Base-by-base conservation (phyloP, 2,113 vertebrate species). In the Campylomormyrus numenius region DNA sequence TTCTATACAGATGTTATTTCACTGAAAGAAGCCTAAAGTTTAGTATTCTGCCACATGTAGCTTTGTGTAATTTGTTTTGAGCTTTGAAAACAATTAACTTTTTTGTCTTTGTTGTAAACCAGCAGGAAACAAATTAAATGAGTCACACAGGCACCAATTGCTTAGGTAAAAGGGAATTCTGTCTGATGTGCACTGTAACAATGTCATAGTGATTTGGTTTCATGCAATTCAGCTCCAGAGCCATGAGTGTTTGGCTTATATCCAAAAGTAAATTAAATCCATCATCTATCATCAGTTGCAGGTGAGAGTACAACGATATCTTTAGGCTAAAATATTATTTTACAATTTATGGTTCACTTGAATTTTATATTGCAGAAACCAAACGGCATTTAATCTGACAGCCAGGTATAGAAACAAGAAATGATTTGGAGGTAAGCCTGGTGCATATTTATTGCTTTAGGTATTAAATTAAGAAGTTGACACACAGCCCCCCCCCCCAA, bases 271-370 rank as follows among this genome's bases (percentile, higher is more conserved):
- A 42, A 48, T 48, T 48, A 48, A 85, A 46, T 45, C 83, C 83
- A 85, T n/a, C 42, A 85, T 85, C 46, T 85, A 48, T 85, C 45
- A 85, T n/a, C 45, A 48, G 42, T 11, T 45, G 19, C 83, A 45
- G 45, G 83, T 85, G 83, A 85, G 45, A 48, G 83, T 85, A 80
- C 35, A 77, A 77, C 17, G 74, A 80, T 85, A n/a, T 85, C 83
- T 85, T 85, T 48, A 85, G 83, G 83, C 83, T 85, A 85, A 85
- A 85, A 85, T 85, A 48, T 85, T 46, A 85, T 85, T 46, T 85
- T 85, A 85, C 13, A 85, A 85, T 85, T 85, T 48, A 85, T 48
- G 45, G 10, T n/a, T 48, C 39, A 85, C 45, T 46, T 85, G 83
- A 45, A 85, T 45, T n/a, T 10, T 48, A 48, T 48, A 85, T 85